phyloP scores from a whole-genome alignment of 2,797 vertebrate species.

The Myotis pilosus region DNA sequence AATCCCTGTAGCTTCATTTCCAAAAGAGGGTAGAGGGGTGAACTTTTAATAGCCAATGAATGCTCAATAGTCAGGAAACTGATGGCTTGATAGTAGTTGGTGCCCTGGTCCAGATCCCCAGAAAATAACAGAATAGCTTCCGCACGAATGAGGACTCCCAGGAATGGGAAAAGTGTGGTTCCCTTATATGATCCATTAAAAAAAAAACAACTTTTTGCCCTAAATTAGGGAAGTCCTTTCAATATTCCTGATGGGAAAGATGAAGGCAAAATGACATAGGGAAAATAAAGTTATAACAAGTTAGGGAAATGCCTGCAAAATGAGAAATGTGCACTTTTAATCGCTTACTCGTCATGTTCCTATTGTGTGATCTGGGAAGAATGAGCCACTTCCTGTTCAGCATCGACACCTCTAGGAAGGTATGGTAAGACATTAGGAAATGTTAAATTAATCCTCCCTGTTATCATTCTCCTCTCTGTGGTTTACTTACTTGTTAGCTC shows the following conservation, averaged over 20 bases:
- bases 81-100: slow-evolving; percentile 2
- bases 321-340: neutral
- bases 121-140: slow-evolving; percentile 35
- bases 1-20: slow-evolving; percentile 59
- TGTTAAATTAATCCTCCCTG: neutral
- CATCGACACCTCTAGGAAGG: neutral
- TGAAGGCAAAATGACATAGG: neutral
- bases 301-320: neutral
- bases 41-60: slow-evolving; percentile 61
- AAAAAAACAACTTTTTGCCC: neutral
- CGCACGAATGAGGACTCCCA: neutral
- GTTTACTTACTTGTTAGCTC: neutral
- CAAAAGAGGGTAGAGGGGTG: slow-evolving; percentile 43
- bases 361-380: neutral
- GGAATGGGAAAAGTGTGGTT: neutral
- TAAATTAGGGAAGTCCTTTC: neutral
- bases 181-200: neutral
- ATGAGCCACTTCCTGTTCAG: neutral
- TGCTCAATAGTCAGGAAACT: slow-evolving; percentile 35
- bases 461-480: neutral
- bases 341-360: neutral
- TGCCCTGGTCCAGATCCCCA: neutral
- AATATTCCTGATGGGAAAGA: neutral
- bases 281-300: neutral
- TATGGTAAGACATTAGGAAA: neutral